Evolutionary conservation across 2,888 invertebrate genomes (phyloP).

Genomic region (Amphipoea lucens): DNA sequence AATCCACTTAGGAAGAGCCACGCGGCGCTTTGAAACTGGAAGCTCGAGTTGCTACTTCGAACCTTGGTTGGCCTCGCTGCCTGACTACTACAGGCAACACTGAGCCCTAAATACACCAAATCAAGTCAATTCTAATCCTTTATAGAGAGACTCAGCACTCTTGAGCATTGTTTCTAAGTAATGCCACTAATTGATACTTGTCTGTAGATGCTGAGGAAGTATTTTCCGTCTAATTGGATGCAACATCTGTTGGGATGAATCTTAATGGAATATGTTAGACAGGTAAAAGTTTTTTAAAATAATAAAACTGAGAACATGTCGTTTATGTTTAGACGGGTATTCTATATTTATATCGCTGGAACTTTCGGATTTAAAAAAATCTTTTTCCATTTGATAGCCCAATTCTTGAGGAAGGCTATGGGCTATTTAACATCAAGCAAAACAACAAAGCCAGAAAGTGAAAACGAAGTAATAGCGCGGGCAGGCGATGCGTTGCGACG

Average conservation of each 20-base stretch:
- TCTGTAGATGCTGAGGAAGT: not conserved
- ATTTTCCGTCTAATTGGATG: conserved; percentile 20
- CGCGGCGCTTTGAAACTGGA: conserved; percentile 82
- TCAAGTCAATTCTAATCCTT: conserved; percentile 46
- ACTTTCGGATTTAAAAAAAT: not conserved
- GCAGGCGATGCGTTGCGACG: not conserved
- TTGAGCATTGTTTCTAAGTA: conserved; percentile 17
- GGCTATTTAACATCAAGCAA: too few species aligned
- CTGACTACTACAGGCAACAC: conserved; percentile 34
- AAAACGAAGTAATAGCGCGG: not conserved
- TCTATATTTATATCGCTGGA: too few species aligned
- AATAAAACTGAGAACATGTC: not conserved
- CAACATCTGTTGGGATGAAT: not conserved
- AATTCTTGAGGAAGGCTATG: not conserved
- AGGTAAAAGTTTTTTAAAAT: not conserved
- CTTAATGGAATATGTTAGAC: not conserved
- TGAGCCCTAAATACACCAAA: conserved; percentile 38
- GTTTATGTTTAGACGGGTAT: not conserved
- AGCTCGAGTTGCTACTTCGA: conserved; percentile 69
- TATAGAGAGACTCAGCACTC: not conserved
- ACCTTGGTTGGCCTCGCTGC: conserved; percentile 65
- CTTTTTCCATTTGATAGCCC: not conserved
- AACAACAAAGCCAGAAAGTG: not conserved
- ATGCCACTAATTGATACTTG: not conserved
- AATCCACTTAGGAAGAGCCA: conserved; percentile 85